Percentiles rank a stretch among this genome's conserved stretches.
Evolutionary conservation across 2,888 invertebrate species (phyloP).

Genomic region (Pachliopta kotzebuea): DNA sequence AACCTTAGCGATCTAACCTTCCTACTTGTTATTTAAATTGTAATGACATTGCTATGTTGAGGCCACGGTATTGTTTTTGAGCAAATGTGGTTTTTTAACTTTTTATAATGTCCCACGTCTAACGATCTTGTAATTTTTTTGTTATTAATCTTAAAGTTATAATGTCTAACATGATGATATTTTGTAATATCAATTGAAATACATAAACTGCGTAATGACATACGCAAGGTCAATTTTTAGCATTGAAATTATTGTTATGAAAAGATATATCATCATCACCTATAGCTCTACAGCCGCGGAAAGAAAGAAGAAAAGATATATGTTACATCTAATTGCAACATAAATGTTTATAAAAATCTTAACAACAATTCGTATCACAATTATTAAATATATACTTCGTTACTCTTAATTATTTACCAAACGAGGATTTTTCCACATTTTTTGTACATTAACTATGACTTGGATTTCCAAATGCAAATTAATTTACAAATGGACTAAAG

Average conservation of each 20-base stretch:
- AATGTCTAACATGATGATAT: background rate
- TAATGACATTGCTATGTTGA: slow-evolving; percentile 8
- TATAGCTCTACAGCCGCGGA: too few relatives aligned
- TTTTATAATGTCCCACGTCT: background rate
- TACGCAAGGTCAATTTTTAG: background rate
- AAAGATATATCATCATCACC: background rate
- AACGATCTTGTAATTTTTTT: background rate
- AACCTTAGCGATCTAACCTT: slow-evolving; percentile 2
- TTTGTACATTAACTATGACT: too few relatives aligned
- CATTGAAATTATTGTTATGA: background rate
- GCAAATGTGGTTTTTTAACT: background rate
- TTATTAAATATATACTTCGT: too few relatives aligned
- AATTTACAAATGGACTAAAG: too few relatives aligned
- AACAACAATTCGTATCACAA: too few relatives aligned
- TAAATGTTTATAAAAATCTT: too few relatives aligned
- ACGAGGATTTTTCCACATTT: too few relatives aligned
- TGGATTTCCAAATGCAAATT: too few relatives aligned
- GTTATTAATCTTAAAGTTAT: background rate
- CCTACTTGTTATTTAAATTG: slow-evolving; percentile 4
- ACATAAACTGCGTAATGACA: background rate
- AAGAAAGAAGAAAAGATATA: too few relatives aligned
- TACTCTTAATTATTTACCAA: too few relatives aligned
- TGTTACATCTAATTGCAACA: too few relatives aligned
- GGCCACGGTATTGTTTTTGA: slow-evolving; percentile 4
- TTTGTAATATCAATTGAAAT: background rate